Evolutionary conservation across 2,888 invertebrate species (phyloP), one percentile per base, ranked within the genome.

Genomic region (Cataglyphis altisquamis): DNA sequence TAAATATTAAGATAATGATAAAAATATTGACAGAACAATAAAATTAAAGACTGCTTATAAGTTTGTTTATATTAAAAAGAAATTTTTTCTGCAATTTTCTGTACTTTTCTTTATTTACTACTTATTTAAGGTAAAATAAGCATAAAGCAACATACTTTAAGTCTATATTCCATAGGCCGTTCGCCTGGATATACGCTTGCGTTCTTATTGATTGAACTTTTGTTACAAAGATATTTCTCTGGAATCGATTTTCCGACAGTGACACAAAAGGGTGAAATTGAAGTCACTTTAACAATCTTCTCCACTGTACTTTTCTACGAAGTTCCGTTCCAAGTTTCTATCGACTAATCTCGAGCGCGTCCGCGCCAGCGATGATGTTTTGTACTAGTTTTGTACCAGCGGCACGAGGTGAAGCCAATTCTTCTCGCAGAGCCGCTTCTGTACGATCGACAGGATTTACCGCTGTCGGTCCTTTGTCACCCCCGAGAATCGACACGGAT

Each of bases 381-480:
- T 78, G 68, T 70, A 29, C 68, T 57, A 68, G 60, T 63, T 52
- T 55, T 41, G 21, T 21, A 48, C 57, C 55, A 62, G n/a, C 70
- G 70, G 67, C 64, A 78, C 63, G 73, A 82, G 74, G 82, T 84
- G 32, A 52, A 52, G 68, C 73, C 73, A 64, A 70, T 73, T 78
- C 83, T 64, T 57, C 68, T 29, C 73, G 48, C 36, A 45, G 45
- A 25, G 77, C 81, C 68, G 82, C 82, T 81, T 77, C 83, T 81
- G 82, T 74, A 60, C 75, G 87, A 86, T 80, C 88, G 89, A 91
- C 87, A 88, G 89, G 86, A 90, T 89, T 89, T 89, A 88, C 90
- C 86, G 88, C 89, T 90, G 90, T 89, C 89, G 89, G 88, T 85
- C 90, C 89, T 88, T 91, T 90, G 87, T 89, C 85, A 86, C 82